Percentiles rank a stretch among this genome's conserved stretches.
Evolutionary conservation across 2,888 invertebrate species (phyloP).

Genomic region (Drosophila antonietae): DNA sequence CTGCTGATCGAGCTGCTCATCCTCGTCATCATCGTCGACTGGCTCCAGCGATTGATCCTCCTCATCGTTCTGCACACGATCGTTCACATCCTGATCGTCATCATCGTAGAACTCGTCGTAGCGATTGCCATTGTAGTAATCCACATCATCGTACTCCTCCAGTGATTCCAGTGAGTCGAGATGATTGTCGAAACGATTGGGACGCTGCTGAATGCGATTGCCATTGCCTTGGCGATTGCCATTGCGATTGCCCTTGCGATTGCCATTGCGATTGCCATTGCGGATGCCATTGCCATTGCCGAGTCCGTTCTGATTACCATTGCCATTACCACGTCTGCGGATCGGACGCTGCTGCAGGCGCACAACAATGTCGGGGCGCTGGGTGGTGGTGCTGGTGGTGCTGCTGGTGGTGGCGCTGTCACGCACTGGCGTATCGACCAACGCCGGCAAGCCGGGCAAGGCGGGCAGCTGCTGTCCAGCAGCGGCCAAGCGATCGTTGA

Average conservation of each 20-base stretch:
- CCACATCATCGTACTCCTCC: constrained; percentile 66
- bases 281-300: constrained; percentile 7
- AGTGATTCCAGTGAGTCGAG: constrained; percentile 56
- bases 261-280: constrained; percentile 47
- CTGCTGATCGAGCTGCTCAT: constrained; percentile 44
- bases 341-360: constrained; percentile 72
- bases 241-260: constrained; percentile 51
- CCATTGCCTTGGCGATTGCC: constrained; percentile 48
- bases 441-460: constrained; percentile 59
- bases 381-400: constrained; percentile 71
- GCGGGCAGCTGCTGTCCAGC: constrained; percentile 65
- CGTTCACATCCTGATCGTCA: constrained; percentile 43
- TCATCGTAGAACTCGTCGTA: constrained; percentile 62
- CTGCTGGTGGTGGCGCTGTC: constrained; percentile 41
- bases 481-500: constrained; percentile 76
- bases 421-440: constrained; percentile 77
- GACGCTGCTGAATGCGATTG: constrained; percentile 62
- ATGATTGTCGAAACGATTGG: constrained; percentile 65
- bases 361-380: constrained; percentile 78
- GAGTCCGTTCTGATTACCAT: constrained; percentile 3
- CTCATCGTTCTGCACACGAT: constrained; percentile 43
- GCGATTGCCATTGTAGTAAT: constrained; percentile 55
- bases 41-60: constrained; percentile 49
- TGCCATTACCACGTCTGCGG: constrained; percentile 53
- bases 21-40: constrained; percentile 46